phyloP scores from a whole-genome alignment of 2,113 vertebrate species.

The Forbesichthys papilliferus region DNA sequence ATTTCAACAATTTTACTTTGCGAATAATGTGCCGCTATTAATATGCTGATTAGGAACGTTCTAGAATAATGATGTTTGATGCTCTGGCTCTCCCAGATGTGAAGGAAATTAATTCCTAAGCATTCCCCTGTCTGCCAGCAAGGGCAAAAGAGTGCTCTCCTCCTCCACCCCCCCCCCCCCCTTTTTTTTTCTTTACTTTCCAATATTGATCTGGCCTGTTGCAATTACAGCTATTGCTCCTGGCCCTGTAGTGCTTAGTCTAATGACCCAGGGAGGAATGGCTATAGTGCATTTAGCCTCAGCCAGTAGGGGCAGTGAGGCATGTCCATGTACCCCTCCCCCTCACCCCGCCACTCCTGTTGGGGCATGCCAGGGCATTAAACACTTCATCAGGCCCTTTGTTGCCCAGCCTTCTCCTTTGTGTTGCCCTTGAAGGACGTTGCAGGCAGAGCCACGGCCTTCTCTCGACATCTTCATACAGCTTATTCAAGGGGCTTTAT shows the following conservation, averaged over 20 bases:
- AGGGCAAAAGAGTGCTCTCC: slow-evolving; percentile 24
- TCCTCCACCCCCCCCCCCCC: slow-evolving; percentile 8
- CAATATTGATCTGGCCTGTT: slow-evolving; percentile 62
- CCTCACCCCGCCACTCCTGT: slow-evolving; percentile 67
- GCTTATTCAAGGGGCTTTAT: slow-evolving; percentile 59
- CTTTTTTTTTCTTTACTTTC: slow-evolving; percentile 28
- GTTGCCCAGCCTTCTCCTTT: slow-evolving; percentile 67
- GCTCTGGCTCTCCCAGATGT: slow-evolving; percentile 40
- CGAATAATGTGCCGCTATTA: slow-evolving; percentile 59
- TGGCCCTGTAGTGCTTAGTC: slow-evolving; percentile 58
- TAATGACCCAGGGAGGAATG: slow-evolving; percentile 52
- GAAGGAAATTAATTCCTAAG: slow-evolving; percentile 61
- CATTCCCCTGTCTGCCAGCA: slow-evolving; percentile 38
- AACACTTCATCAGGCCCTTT: slow-evolving; percentile 78
- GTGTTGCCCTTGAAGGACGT: slow-evolving; percentile 69
- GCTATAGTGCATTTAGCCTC: slow-evolving; percentile 31
- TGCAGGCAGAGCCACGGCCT: slow-evolving; percentile 51
- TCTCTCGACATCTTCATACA: slow-evolving; percentile 57
- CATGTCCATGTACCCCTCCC: slow-evolving; percentile 57
- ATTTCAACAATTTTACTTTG: slow-evolving; percentile 66
- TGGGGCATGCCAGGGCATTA: slow-evolving; percentile 76
- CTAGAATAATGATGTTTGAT: slow-evolving; percentile 70
- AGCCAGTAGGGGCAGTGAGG: slow-evolving; percentile 61
- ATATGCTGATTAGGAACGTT: slow-evolving; percentile 75
- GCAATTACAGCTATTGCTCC: slow-evolving; percentile 42